Conservation (phyloP, 2,888 invertebrate genomes). For the Pogonocherus hispidulus region DNA sequence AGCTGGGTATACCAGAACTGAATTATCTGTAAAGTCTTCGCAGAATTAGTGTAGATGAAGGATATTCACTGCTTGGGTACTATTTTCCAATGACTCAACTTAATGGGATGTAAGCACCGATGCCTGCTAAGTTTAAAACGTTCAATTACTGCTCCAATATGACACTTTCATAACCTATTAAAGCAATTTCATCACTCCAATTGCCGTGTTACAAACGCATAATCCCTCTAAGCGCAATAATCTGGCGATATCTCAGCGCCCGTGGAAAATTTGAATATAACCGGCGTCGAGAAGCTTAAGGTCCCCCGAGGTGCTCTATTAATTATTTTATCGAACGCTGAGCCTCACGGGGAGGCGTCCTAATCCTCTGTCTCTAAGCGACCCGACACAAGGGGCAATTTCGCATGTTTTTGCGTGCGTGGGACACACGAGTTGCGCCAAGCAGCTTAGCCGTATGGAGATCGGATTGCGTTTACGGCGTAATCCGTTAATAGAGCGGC, state of each 20-base stretch:
- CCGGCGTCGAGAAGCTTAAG: conserved; percentile 49
- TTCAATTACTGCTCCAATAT: too few relatives aligned
- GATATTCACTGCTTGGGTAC: too few relatives aligned
- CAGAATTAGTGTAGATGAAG: too few relatives aligned
- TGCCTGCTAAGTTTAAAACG: too few relatives aligned
- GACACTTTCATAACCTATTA: neutral
- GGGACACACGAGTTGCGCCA: conserved; percentile 49
- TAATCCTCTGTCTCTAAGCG: conserved; percentile 63
- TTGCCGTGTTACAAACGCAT: conserved; percentile 16
- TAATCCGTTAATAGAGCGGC: conserved; percentile 66
- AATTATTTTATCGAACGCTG: conserved; percentile 68
- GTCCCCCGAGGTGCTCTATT: conserved; percentile 63
- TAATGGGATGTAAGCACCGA: too few relatives aligned
- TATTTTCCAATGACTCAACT: too few relatives aligned
- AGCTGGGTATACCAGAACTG: too few relatives aligned
- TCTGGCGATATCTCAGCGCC: conserved; percentile 45
- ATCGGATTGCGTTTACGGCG: conserved; percentile 65
- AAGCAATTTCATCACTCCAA: neutral
- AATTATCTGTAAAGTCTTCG: too few relatives aligned
- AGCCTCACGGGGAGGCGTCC: conserved; percentile 60
- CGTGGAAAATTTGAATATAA: conserved; percentile 63
- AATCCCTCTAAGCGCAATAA: conserved; percentile 60
- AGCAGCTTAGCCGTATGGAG: conserved; percentile 64
- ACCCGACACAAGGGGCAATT: conserved; percentile 65
- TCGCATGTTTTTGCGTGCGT: conserved; percentile 62